Evolutionary conservation across 2,113 vertebrate genomes (phyloP), one percentile per base, ranked within the genome.

Genomic region (Dinomys branickii): DNA sequence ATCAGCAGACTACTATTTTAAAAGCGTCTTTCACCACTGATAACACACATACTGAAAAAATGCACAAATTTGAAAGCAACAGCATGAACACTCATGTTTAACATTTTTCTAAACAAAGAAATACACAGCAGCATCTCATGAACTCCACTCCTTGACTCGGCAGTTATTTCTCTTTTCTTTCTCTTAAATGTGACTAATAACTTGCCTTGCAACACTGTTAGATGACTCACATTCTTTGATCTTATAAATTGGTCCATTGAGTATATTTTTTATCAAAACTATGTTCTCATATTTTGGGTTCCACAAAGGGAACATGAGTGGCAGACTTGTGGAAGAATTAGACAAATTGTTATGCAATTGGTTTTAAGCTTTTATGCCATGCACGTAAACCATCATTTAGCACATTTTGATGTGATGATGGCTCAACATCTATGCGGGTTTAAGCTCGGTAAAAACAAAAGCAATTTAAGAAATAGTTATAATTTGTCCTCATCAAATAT

Each of bases 401-500:
- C n/a, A 95, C 2, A n/a, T 91, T 92, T 67, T 92, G 77, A 52
- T 28, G 3, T 87, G 65, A 44, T 56, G 33, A 82, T 58, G 41
- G 26, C 0, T 33, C 7, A 80, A 3, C 14, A 67, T 4, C 2
- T 13, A 38, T 75, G 56, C 82, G 56, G 7, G 33, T 54, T 95
- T 30, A 85, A 47, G 47, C 30, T 96, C 86, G 54, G 12, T 19
- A 28, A 35, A 94, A 67, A 94, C n/a, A 91, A 95, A 94, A 63
- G 4, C 78, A 38, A 82, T 58, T 90, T 90, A 14, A 63, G 30
- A 88, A 96, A 77, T 12, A 82, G 38, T 13, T 81, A 59, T 92
- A 75, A 90, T 95, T 82, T 95, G 56, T 92, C 17, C 13, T 85
- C 73, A 78, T 94, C 52, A 93, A 97, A 96, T 96, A 88, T 63